Percentiles rank a stretch among this genome's conserved stretches.
Evolutionary conservation across 2,797 vertebrate genomes (phyloP).

Genomic region (Psittacula derbiana): DNA sequence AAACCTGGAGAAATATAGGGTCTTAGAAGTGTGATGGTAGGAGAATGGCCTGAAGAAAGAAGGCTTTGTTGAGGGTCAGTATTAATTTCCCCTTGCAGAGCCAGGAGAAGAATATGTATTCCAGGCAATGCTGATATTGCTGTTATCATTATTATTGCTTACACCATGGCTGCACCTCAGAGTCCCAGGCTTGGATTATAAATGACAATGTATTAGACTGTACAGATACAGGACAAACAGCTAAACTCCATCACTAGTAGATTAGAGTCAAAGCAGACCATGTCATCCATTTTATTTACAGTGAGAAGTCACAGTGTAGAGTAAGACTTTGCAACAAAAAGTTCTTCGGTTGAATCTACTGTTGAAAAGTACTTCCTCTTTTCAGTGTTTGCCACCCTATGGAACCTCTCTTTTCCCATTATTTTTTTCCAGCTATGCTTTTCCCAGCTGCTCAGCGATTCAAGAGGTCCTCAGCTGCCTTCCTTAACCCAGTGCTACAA

Average conservation of each 20-base stretch:
- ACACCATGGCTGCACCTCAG: background rate
- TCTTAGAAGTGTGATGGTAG: background rate
- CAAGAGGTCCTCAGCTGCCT: slow-evolving; percentile 80
- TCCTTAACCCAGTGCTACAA: slow-evolving; percentile 87
- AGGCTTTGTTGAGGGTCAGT: background rate
- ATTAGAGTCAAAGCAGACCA: background rate
- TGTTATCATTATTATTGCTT: background rate
- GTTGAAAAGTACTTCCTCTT: background rate
- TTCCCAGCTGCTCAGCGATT: slow-evolving; percentile 87
- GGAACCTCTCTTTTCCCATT: background rate
- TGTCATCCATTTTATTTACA: background rate
- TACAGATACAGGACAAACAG: background rate
- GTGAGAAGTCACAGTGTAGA: background rate
- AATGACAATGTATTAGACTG: background rate
- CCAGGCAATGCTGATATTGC: background rate
- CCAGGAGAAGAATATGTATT: background rate
- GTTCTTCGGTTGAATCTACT: background rate
- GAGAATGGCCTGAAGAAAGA: background rate
- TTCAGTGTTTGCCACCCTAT: background rate
- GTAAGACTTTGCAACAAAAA: background rate
- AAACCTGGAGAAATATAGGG: background rate
- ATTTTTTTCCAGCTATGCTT: slow-evolving; percentile 78
- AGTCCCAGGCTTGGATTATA: background rate
- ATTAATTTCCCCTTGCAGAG: background rate
- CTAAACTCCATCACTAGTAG: background rate